phyloP scores from a whole-genome alignment of 1,140 invertebrate species.

The Heliconius hermathena region DNA sequence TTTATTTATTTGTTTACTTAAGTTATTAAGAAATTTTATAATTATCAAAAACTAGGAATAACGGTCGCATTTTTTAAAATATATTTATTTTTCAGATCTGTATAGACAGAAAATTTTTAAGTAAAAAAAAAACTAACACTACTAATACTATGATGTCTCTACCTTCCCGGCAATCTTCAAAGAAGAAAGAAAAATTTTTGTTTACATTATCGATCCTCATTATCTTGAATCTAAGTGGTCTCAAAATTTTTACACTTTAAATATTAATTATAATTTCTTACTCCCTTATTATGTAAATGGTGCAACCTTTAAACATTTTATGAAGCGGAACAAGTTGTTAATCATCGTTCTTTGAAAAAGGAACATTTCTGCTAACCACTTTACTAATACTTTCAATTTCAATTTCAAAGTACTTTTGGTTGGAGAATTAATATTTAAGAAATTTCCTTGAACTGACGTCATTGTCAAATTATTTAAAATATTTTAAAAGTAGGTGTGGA shows the following conservation, averaged over 20 bases:
- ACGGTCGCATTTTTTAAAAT: no score
- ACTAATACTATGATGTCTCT: not conserved
- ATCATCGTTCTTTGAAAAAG: conserved; percentile 36
- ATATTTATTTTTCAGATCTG: no score
- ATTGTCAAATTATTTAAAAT: not conserved
- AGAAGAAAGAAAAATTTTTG: no score
- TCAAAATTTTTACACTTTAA: not conserved
- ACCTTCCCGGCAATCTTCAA: no score
- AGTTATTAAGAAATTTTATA: no score
- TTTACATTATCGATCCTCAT: no score
- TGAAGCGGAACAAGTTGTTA: conserved; percentile 18
- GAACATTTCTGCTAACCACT: conserved; percentile 33
- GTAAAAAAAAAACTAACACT: no score
- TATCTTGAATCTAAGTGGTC: not conserved
- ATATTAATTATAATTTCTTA: conserved; percentile 9
- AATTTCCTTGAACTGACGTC: not conserved
- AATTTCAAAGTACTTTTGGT: conserved; percentile 25
- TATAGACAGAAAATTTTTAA: no score
- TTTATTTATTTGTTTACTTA: no score
- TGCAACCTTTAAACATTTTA: not conserved
- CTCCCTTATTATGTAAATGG: not conserved
- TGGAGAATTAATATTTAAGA: not conserved
- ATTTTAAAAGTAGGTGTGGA: not conserved
- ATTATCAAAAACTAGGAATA: no score
- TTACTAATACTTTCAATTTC: conserved; percentile 35